Percentiles rank a stretch among this genome's conserved stretches.
Conservation (phyloP, 2,888 invertebrate genomes). For the Bombyx huttoni region DNA sequence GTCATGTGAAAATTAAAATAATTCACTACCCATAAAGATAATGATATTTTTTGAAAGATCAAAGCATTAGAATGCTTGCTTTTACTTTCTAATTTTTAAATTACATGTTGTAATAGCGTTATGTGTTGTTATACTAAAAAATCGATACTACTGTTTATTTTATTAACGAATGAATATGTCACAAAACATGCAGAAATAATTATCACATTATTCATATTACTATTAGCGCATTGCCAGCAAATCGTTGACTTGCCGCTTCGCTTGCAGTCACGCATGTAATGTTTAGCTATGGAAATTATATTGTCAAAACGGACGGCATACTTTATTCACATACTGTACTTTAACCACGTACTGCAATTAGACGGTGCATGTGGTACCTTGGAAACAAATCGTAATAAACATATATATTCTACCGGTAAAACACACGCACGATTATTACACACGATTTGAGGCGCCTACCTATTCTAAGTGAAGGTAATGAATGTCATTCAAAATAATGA, state of each 20-base stretch:
- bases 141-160: not conserved
- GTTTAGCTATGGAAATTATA: not conserved
- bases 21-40: too few species aligned
- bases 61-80: too few species aligned
- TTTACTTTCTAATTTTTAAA: too few species aligned
- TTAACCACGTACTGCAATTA: not conserved
- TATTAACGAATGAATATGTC: not conserved
- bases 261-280: constrained; percentile 4
- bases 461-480: too few species aligned
- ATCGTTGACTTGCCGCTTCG: constrained; percentile 17
- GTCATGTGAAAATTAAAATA: constrained; percentile 3
- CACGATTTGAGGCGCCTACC: not conserved
- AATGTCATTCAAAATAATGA: too few species aligned
- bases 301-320: not conserved
- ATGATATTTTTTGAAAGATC: too few species aligned
- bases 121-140: not conserved
- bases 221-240: constrained; percentile 19
- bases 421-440: not conserved
- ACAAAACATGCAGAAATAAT: constrained; percentile 19
- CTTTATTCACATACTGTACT: not conserved
- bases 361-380: not conserved
- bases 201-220: constrained; percentile 15
- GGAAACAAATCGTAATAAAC: not conserved
- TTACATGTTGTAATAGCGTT: too few species aligned
- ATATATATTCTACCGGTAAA: not conserved